Percentiles rank a stretch among this genome's conserved stretches.
Evolutionary conservation across 2,888 invertebrate species (phyloP).

Genomic region (Thereva unica): DNA sequence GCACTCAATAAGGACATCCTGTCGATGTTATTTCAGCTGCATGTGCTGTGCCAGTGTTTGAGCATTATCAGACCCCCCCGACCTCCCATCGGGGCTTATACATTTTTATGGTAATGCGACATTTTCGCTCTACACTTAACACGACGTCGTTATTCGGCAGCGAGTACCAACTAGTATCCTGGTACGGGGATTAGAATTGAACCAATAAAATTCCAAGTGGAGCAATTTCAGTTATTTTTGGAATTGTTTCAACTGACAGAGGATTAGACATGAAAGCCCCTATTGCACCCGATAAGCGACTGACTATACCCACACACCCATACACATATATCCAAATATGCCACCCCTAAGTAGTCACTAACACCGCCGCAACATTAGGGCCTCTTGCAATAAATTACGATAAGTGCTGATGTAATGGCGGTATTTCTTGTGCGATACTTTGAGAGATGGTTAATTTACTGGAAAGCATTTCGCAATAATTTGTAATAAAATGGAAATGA

Average conservation of each 20-base stretch:
- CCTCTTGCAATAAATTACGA: slow-evolving; percentile 20
- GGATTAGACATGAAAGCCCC: slow-evolving; percentile 37
- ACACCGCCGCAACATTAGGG: slow-evolving; percentile 2
- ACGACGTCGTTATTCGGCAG: slow-evolving; percentile 26
- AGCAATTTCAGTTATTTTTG: slow-evolving; percentile 36
- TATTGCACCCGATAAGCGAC: neutral
- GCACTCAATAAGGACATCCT: slow-evolving; percentile 28
- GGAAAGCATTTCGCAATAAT: slow-evolving; percentile 5
- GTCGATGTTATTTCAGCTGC: slow-evolving; percentile 28
- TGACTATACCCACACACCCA: too few relatives aligned
- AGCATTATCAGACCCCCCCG: slow-evolving; percentile 11
- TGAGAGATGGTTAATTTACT: slow-evolving; percentile 27
- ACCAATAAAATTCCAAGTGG: slow-evolving; percentile 36
- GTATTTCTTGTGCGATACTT: slow-evolving; percentile 24
- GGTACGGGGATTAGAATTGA: slow-evolving; percentile 32
- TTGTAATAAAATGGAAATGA: neutral
- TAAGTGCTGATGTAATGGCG: slow-evolving; percentile 30
- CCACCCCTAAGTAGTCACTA: too few relatives aligned
- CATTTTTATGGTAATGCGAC: slow-evolving; percentile 35
- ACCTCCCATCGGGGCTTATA: neutral
- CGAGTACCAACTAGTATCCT: slow-evolving; percentile 22
- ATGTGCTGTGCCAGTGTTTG: slow-evolving; percentile 13
- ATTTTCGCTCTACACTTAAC: slow-evolving; percentile 31
- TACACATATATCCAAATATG: too few relatives aligned
- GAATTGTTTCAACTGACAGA: slow-evolving; percentile 37